phyloP scores from a whole-genome alignment of 1,140 invertebrate species.

The Platorchestia sp. region DNA sequence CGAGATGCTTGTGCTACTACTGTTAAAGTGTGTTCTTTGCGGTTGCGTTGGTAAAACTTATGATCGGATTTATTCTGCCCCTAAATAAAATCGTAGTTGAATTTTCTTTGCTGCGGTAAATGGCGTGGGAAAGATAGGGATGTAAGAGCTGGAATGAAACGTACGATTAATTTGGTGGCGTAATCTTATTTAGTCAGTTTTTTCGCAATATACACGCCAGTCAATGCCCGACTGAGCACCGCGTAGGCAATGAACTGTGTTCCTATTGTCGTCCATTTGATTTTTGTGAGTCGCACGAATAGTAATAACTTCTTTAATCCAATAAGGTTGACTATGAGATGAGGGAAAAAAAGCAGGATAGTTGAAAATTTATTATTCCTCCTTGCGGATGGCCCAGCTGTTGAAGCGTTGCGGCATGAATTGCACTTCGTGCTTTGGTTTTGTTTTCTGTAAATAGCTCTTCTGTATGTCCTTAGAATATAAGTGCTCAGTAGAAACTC shows the following conservation, averaged over 20 bases:
- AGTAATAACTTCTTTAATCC: background rate
- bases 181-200: background rate
- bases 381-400: background rate
- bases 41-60: background rate
- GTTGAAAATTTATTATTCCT: background rate
- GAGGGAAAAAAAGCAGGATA: background rate
- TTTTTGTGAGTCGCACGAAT: slow-evolving; percentile 15
- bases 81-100: background rate
- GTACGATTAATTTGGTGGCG: background rate
- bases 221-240: background rate
- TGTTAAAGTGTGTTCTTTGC: background rate
- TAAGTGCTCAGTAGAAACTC: slow-evolving; percentile 30
- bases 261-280: background rate
- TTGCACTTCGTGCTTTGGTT: background rate
- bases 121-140: background rate
- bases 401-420: background rate
- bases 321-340: background rate
- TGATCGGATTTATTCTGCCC: background rate
- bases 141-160: background rate
- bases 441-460: slow-evolving; percentile 20
- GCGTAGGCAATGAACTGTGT: background rate
- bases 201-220: background rate
- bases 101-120: background rate
- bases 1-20: background rate
- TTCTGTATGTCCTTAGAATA: background rate